These are phyloP conservation scores for Hypselothyrea guttata DNA, from an alignment of 2,888 invertebrate genomes.

Conservation along the genomic window DNA sequence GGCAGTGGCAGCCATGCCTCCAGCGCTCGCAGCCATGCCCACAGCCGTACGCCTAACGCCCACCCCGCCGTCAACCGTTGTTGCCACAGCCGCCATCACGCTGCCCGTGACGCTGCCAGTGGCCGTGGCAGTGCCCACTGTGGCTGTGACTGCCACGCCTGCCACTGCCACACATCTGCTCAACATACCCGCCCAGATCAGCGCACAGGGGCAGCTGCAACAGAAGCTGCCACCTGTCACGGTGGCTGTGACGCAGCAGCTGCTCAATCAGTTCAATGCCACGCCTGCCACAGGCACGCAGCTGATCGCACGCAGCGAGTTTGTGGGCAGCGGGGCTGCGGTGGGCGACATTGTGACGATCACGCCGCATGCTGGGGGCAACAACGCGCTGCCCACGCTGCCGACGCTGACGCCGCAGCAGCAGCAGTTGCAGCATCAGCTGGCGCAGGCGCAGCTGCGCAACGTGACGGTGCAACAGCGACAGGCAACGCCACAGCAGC, in stretches of 20 bases:
- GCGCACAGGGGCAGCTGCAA: conserved; percentile 45
- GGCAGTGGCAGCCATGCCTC: conserved; percentile 32
- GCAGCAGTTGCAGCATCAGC: conserved; percentile 69
- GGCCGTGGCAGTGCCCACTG: conserved; percentile 15
- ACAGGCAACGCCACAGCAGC: conserved; percentile 59
- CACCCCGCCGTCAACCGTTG: conserved; percentile 10
- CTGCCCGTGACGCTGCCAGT: conserved; percentile 24
- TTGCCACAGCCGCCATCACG: conserved; percentile 2
- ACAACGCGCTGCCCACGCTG: conserved; percentile 60
- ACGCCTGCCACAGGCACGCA: conserved; percentile 45
- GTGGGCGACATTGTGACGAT: conserved; percentile 64
- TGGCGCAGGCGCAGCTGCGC: conserved; percentile 72
- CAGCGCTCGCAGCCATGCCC: conserved; percentile 19
- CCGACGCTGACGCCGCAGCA: conserved; percentile 62
- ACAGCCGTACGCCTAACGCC: conserved; percentile 25
- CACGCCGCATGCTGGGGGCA: conserved; percentile 55
- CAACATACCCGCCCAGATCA: conserved; percentile 65
- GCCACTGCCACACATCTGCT: conserved; percentile 42
- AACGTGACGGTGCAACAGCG: conserved; percentile 74
- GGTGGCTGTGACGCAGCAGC: conserved; percentile 43
- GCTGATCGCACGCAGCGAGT: conserved; percentile 59
- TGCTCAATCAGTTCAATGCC: conserved; percentile 52
- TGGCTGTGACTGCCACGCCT: conserved; percentile 3
- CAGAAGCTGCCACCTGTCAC: conserved; percentile 28
- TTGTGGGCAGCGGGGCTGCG: conserved; percentile 52